Conservation (phyloP, 2,888 invertebrate species). For the Drosophila anomelani region DNA sequence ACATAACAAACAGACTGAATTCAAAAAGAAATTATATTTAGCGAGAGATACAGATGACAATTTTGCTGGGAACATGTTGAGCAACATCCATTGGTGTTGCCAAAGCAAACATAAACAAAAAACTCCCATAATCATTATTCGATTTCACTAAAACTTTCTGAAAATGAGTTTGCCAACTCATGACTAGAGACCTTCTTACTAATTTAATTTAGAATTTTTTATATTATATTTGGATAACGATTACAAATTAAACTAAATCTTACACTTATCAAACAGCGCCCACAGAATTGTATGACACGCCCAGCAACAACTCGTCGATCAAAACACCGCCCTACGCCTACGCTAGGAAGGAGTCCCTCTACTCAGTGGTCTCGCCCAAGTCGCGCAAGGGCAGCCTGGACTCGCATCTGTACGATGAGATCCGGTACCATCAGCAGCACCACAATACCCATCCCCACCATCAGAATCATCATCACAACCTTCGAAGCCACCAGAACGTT, state of each 20-base stretch:
- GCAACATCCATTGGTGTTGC: no score
- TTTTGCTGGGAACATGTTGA: no score
- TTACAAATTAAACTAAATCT: background rate
- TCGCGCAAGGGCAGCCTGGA: constrained; percentile 83
- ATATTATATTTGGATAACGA: background rate
- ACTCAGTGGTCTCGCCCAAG: constrained; percentile 82
- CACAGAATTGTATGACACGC: constrained; percentile 84
- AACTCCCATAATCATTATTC: no score
- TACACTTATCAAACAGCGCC: constrained; percentile 37
- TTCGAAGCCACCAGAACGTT: constrained; percentile 42
- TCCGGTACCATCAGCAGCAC: constrained; percentile 81
- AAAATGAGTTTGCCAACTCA: no score
- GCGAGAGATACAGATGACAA: no score
- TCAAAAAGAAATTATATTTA: no score
- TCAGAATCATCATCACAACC: constrained; percentile 47
- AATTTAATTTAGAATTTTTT: background rate
- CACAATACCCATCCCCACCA: constrained; percentile 49
- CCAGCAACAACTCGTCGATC: constrained; percentile 82
- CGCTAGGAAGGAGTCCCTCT: constrained; percentile 83
- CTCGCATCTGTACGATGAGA: constrained; percentile 84
- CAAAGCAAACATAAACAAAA: no score
- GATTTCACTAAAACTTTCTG: no score
- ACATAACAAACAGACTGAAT: no score
- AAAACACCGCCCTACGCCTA: constrained; percentile 81
- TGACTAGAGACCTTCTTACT: no score